Percentiles rank a stretch among this genome's conserved stretches.
Evolutionary conservation across 1,140 invertebrate genomes (phyloP).

Genomic region (Penaeus chinensis): DNA sequence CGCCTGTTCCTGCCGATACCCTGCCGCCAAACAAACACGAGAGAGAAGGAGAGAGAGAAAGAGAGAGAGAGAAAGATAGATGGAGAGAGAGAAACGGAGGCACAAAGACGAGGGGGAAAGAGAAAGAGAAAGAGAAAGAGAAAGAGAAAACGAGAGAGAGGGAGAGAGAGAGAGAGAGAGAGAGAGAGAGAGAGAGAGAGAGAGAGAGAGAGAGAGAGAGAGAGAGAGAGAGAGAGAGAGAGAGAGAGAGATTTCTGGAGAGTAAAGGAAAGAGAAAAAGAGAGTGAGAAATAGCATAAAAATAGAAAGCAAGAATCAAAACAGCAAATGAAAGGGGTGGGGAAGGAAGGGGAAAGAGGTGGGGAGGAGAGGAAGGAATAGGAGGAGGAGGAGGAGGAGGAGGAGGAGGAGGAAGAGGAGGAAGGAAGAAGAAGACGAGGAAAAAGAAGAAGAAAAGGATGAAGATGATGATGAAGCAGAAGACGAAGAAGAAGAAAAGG

Average conservation of each 20-base stretch:
- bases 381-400: neutral
- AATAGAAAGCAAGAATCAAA: too few relatives aligned
- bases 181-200: neutral
- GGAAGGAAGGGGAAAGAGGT: neutral
- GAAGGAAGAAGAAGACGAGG: neutral
- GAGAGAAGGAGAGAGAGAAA: slow-evolving; percentile 41
- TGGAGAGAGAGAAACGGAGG: slow-evolving; percentile 26
- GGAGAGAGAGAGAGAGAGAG: slow-evolving; percentile 4
- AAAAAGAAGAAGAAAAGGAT: neutral
- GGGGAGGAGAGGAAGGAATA: neutral
- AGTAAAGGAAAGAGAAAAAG: neutral
- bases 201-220: neutral
- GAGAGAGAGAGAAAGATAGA: slow-evolving; percentile 43
- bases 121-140: slow-evolving; percentile 7
- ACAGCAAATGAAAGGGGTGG: neutral
- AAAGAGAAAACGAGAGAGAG: neutral
- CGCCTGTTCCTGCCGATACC: slow-evolving; percentile 62
- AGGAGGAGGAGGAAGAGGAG: neutral
- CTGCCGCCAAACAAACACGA: slow-evolving; percentile 57
- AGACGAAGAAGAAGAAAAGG: neutral
- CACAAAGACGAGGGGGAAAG: neutral
- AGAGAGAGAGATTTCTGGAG: slow-evolving; percentile 7
- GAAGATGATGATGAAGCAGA: neutral
- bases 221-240: slow-evolving; percentile 4
- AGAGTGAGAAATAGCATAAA: neutral